These are phyloP conservation scores for Cyaniris semiargus DNA, from an alignment of 2,888 invertebrate species.

Conservation along the genomic window DNA sequence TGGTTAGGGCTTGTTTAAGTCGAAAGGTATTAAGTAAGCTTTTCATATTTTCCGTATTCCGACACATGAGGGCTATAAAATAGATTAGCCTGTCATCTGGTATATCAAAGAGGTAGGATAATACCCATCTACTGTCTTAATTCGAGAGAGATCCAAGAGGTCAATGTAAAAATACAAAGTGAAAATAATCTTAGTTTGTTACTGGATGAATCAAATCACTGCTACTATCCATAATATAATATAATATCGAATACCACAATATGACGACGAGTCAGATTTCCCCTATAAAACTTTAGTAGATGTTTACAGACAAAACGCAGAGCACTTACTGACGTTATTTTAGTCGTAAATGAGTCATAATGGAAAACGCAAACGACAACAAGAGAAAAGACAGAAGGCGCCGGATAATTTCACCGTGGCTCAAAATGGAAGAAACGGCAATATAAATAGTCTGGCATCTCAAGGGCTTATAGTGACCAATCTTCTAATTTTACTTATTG, in stretches of 20 bases:
- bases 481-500: slow-evolving; percentile 66
- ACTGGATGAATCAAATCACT: background rate
- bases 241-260: background rate
- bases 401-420: slow-evolving; percentile 69
- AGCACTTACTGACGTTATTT: slow-evolving; percentile 51
- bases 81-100: background rate
- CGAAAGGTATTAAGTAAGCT: slow-evolving; percentile 30
- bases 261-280: background rate
- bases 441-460: slow-evolving; percentile 65
- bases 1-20: slow-evolving; percentile 23
- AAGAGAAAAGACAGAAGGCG: slow-evolving; percentile 67
- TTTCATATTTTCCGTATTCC: slow-evolving; percentile 23
- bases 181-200: background rate
- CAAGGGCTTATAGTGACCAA: slow-evolving; percentile 66
- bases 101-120: background rate
- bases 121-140: background rate
- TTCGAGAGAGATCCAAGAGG: background rate
- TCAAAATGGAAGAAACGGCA: slow-evolving; percentile 66
- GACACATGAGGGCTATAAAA: background rate
- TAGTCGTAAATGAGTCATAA: slow-evolving; percentile 68
- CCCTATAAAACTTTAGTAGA: background rate
- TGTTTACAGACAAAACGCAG: slow-evolving; percentile 39
- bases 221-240: background rate
- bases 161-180: background rate
- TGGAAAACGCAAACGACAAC: slow-evolving; percentile 59